Conservation (phyloP, 2,888 invertebrate species). For the Macaria notata region DNA sequence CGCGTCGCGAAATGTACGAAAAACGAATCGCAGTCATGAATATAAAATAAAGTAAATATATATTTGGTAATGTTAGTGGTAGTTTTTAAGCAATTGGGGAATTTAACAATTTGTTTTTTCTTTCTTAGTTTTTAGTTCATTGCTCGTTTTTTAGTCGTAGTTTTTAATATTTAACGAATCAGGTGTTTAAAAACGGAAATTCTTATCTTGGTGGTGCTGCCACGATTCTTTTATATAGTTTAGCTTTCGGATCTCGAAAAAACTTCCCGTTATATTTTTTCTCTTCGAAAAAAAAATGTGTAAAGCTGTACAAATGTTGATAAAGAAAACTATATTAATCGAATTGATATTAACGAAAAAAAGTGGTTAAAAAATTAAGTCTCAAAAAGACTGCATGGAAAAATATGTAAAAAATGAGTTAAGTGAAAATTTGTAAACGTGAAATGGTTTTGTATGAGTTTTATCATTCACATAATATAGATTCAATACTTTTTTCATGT, state of each 20-base stretch:
- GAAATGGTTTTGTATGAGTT: conserved; percentile 5
- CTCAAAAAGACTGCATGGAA: conserved; percentile 24
- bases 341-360: conserved; percentile 25
- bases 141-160: conserved; percentile 29
- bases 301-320: conserved; percentile 28
- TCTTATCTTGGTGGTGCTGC: conserved; percentile 7
- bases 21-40: conserved; percentile 24
- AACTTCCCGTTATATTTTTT: conserved; percentile 11
- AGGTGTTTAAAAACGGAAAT: conserved; percentile 8
- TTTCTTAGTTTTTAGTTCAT: conserved; percentile 25
- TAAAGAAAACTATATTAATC: conserved; percentile 17
- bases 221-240: conserved; percentile 1
- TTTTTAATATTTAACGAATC: conserved; percentile 12
- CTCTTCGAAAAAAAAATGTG: conserved; percentile 7
- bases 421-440: conserved; percentile 10
- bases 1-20: not conserved
- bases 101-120: conserved; percentile 25
- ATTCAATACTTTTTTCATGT: conserved; percentile 20
- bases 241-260: conserved; percentile 24
- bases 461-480: conserved; percentile 1
- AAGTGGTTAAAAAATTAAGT: conserved; percentile 19
- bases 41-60: conserved; percentile 10
- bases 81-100: conserved; percentile 29
- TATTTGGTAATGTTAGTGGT: conserved; percentile 24
- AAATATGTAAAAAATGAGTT: conserved; percentile 22